Base-by-base conservation (phyloP, 1,140 invertebrate species). In the Stratiolaelaps scimitus region DNA sequence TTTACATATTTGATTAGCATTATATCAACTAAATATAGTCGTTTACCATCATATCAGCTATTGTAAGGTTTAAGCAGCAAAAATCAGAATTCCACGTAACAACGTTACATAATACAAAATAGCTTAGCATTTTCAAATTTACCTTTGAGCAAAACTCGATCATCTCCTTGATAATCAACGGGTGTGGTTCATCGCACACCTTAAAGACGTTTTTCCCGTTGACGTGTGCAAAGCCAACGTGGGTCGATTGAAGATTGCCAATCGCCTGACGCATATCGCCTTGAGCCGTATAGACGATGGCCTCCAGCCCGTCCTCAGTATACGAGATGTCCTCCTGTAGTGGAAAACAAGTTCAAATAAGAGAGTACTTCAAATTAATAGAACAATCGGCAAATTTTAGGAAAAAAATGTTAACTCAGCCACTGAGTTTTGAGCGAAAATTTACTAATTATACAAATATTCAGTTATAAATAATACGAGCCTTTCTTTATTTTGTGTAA, bases 171-270 rank as follows among this genome's bases (percentile, higher is more conserved):
- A 99, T 84, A 0, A 94, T 74, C 68, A 95, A 79, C 7, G 96
- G 96, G 81, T 98, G 93, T 0, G 96, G 95, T 75, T 99, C 94
- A 78, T 99, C 96, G 75, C 96, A 99, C 17, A 99, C 93, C 81
- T 98, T 98, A 73, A 98, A 98, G n/a, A 99, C 95, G 83, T 97
- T 94, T 72, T 91, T 86, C 68, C 85, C 84, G 69, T 85, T 93
- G 1, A 99, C 85, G 73, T 87, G 83, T 5, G 84, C 85, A 80
- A 96, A 98, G 28, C 94, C 94, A 77, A 96, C 91, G 47, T 83
- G 83, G 0, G 95, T 98, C 2, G 94, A 94, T 77, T 99, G 96
- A 28, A 99, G 76, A 81, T 99, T 99, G 77, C 99, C 99, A 17
- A 99, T 78, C 0, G 88, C 95, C 77, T 83, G 92, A 73, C 96